Conservation (phyloP, 1,140 invertebrate genomes). For the Orchestia grillus region DNA sequence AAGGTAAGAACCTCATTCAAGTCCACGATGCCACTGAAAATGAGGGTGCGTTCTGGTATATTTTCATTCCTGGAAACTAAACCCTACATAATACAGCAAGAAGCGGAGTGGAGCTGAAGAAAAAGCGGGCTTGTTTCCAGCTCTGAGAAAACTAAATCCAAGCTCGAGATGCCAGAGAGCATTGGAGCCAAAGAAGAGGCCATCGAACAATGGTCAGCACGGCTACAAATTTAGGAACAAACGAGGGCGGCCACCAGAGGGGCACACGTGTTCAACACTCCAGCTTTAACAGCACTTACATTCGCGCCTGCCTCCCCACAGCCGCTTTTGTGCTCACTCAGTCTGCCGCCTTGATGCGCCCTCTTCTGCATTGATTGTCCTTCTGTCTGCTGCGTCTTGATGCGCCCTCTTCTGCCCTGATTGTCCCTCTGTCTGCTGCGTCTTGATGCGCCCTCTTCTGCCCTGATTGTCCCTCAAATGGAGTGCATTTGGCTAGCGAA, state of each 20-base stretch:
- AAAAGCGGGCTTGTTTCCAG: background rate
- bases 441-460: background rate
- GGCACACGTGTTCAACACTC: slow-evolving; percentile 35
- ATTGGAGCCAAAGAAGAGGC: background rate
- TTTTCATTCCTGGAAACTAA: background rate
- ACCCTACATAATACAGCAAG: background rate
- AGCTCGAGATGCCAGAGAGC: background rate
- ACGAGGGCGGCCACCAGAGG: background rate
- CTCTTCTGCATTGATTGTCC: background rate
- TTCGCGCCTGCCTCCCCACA: background rate
- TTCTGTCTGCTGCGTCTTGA: background rate
- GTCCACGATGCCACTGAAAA: too few species aligned
- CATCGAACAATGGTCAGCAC: slow-evolving; percentile 32
- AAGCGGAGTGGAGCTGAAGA: too few species aligned
- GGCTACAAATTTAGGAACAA: slow-evolving; percentile 27
- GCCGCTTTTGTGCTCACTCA: background rate
- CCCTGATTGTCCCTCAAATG: background rate
- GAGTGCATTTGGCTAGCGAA: too few species aligned
- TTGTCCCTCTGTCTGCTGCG: background rate
- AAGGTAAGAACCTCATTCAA: too few species aligned
- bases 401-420: background rate
- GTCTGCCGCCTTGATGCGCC: background rate
- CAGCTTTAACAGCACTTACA: slow-evolving; percentile 36
- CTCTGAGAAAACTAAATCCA: background rate
- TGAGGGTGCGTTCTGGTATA: background rate